Base-by-base conservation (phyloP, 2,113 vertebrate species). In the Desmodus rotundus region DNA sequence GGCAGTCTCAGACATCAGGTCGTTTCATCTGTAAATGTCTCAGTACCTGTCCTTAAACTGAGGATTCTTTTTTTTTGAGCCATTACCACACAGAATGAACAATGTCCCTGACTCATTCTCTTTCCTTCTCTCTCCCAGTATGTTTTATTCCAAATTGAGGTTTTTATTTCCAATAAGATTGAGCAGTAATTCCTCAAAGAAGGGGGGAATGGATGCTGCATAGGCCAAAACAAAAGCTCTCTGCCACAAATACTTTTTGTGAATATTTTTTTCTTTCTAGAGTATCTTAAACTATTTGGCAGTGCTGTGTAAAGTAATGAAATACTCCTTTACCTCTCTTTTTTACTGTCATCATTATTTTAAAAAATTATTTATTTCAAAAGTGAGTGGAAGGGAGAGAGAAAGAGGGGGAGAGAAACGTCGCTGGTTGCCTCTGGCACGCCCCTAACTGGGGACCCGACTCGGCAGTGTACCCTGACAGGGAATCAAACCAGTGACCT, bases 11-110 rank as follows among this genome's bases (percentile, higher is more conserved):
- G 68, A 45, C 41, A 73, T 36, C 38, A 72, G 11, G 58, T 83
- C 74, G 36, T 86, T 92, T 83, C 26, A 67, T 73, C 68, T 95
- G 54, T 84, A 47, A 88, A 54, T 91, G 50, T 93, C 67, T 93
- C 41, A 52, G 15, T 77, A 47, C 68, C n/a, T 88, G 10, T 84
- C 28, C 77, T 10, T 80, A 45, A 91, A 61, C 41, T 26, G 20
- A 82, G 22, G n/a, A 36, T 28, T 78, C 33, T 73, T 28, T 87
- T 80, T 41, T 80, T 88, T 54, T 78, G 36, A 70, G 26, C 52
- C 74, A 43, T 76, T 92, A 52, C 86, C 56, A 47, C 26, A 63
- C 50, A 76, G 6, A 22, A 6, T 72, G 82, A 50, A 38, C 19
- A 58, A 0, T 87, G 72, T 90, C 26, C 61, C 52, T 43, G 67